Base-by-base conservation (phyloP, 2,888 invertebrate genomes). In the Willowsia nigromaculata region DNA sequence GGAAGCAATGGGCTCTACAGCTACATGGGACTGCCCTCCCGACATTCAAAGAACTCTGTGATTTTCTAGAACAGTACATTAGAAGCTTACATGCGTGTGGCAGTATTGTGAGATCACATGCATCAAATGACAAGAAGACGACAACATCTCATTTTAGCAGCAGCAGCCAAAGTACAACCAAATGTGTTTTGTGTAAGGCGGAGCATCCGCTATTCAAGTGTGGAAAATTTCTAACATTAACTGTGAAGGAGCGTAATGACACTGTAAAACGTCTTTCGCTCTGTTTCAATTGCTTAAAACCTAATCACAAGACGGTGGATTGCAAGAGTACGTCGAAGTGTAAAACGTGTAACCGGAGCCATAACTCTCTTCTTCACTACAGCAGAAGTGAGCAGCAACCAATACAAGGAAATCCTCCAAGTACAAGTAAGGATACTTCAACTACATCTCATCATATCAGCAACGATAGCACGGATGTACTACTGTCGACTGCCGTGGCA, bases 261-360 rank as follows among this genome's bases (percentile, higher is more conserved):
- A 25, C 56, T 22, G 84, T 74, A 7, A 84, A 56, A 47, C 25
- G 5, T 25, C 6, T 37, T 0, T 1, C 27, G 1, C 40, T 84
- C 5, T 84, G 84, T 68, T 74, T 22, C 53, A 84, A 84, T 50
- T 84, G 84, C n/a, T 22, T 84, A 1, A n/a, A 18, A 37, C 1
- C 1, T 2, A 50, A 33, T 13, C 74, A 84, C 33, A 27, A 27
- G 1, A 15, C 7, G 0, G 2, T 7, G 0, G 37, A 53, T 0
- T 84, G 84, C 84, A 53, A 18, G 4, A n/a, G 13, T 9, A 53
- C 37, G 6, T 40, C 15, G 25, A 84, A 9, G 18, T 84, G 84
- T 18, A 71, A 56, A n/a, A 74, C 9, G 22, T 84, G 83, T 22
- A 71, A 50, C 13, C 30, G 25, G 65, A 6, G 6, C 3, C 84